Evolutionary conservation across 2,113 vertebrate genomes (phyloP).

Genomic region (Orycteropus afer): DNA sequence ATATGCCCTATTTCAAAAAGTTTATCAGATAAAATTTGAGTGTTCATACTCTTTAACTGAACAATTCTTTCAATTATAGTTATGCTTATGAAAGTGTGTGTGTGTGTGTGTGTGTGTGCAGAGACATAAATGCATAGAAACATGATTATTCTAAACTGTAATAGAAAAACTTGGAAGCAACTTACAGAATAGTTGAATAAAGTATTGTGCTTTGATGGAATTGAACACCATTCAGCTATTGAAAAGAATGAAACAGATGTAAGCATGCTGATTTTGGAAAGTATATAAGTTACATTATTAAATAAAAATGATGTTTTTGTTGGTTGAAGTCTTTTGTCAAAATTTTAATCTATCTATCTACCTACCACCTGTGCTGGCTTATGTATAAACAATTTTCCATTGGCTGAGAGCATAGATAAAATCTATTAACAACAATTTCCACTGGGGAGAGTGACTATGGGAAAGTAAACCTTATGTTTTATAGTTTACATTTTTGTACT

Average conservation of each 20-base stretch:
- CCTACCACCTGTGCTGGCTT: neutral
- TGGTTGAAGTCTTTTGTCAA: neutral
- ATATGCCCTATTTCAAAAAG: neutral
- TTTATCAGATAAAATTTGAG: neutral
- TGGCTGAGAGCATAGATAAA: slow-evolving; percentile 9
- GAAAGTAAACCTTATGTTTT: neutral
- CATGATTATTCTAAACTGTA: neutral
- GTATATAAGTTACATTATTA: neutral
- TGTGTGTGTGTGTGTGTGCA: rapidly evolving
- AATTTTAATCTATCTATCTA: neutral
- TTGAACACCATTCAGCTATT: neutral
- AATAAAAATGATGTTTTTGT: neutral
- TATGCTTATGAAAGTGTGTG: neutral
- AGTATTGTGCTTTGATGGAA: neutral
- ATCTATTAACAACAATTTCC: neutral
- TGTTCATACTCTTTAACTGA: neutral
- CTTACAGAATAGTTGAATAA: neutral
- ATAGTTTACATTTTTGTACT: neutral
- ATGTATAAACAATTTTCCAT: neutral
- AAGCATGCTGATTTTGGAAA: neutral
- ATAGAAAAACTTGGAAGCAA: neutral
- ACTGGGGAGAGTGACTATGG: neutral
- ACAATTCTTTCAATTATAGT: neutral
- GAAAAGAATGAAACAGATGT: neutral
- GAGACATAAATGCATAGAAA: neutral